A percentile compares a stretch with the other conserved stretches of the same genome.
Evolutionary conservation across 2,888 invertebrate genomes (phyloP).

Genomic region (Cremastobaeus sp.): DNA sequence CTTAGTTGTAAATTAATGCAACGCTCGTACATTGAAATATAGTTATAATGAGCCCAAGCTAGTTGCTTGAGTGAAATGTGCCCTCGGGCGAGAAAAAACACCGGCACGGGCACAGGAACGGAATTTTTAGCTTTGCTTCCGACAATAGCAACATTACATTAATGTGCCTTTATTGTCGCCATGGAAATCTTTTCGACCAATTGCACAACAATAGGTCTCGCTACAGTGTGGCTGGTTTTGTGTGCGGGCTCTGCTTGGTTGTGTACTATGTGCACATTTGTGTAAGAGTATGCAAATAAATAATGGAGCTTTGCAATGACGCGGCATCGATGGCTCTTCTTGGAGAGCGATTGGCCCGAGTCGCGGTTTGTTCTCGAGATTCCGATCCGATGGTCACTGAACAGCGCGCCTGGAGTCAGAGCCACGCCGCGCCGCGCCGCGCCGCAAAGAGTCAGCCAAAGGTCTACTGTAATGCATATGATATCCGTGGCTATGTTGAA

Average conservation of each 20-base stretch:
- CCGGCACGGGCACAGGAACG: no score
- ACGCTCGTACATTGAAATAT: no score
- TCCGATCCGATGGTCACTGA: conserved; percentile 63
- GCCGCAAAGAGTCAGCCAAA: conserved; percentile 47
- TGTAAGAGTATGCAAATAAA: conserved; percentile 48
- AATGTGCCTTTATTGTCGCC: conserved; percentile 29
- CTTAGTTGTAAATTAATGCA: no score
- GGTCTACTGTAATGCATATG: conserved; percentile 49
- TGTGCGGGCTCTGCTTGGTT: not conserved
- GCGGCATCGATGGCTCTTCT: conserved; percentile 54
- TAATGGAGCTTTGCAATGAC: conserved; percentile 56
- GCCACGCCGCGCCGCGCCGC: conserved; percentile 14
- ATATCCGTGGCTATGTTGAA: conserved; percentile 42
- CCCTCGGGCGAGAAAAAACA: no score
- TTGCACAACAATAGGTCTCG: conserved; percentile 41
- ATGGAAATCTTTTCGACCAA: conserved; percentile 40
- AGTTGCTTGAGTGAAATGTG: no score
- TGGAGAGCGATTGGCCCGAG: conserved; percentile 46
- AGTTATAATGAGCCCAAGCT: no score
- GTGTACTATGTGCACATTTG: not conserved
- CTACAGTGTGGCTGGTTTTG: conserved; percentile 9
- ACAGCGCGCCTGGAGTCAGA: conserved; percentile 42
- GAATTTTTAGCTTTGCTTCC: not conserved
- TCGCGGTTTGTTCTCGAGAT: conserved; percentile 54
- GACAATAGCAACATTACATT: conserved; percentile 29